Percentiles rank a stretch among this genome's conserved stretches.
Evolutionary conservation across 2,888 invertebrate species (phyloP).

Genomic region (Plagodis pulveraria): DNA sequence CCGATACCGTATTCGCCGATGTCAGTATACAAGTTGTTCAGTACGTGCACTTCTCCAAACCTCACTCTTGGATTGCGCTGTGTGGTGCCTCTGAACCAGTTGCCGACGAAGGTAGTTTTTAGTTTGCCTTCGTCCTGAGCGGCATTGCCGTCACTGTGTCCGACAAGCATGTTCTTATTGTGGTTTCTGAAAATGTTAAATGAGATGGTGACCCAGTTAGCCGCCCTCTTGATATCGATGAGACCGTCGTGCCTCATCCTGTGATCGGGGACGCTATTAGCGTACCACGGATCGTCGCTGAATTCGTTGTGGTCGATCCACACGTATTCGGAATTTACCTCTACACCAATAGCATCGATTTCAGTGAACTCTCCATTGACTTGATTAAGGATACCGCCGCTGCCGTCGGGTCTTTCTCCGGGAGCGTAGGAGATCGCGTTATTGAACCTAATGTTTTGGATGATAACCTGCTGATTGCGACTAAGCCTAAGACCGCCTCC

Average conservation of each 20-base stretch:
- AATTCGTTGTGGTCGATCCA: constrained; percentile 16
- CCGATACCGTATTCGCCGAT: constrained; percentile 23
- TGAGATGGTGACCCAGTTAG: constrained; percentile 33
- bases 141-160: constrained; percentile 25
- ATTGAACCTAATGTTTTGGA: constrained; percentile 26
- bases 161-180: constrained; percentile 31
- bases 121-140: constrained; percentile 26
- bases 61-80: constrained; percentile 13
- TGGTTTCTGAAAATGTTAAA: constrained; percentile 35
- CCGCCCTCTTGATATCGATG: constrained; percentile 30
- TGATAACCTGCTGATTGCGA: too few relatives aligned
- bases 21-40: constrained; percentile 34
- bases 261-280: constrained; percentile 14
- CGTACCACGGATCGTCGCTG: constrained; percentile 30
- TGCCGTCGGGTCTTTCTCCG: constrained; percentile 26
- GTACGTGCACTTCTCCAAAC: constrained; percentile 29
- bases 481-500: constrained; percentile 30
- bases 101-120: constrained; percentile 20
- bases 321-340: constrained; percentile 9
- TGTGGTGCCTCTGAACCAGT: constrained; percentile 29
- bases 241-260: constrained; percentile 32
- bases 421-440: constrained; percentile 33
- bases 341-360: constrained; percentile 21
- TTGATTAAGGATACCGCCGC: constrained; percentile 17
- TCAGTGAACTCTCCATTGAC: not conserved